Evolutionary conservation across 1,140 invertebrate species (phyloP), one percentile per base, ranked within the genome.

Genomic region (Zelostemma sp.): DNA sequence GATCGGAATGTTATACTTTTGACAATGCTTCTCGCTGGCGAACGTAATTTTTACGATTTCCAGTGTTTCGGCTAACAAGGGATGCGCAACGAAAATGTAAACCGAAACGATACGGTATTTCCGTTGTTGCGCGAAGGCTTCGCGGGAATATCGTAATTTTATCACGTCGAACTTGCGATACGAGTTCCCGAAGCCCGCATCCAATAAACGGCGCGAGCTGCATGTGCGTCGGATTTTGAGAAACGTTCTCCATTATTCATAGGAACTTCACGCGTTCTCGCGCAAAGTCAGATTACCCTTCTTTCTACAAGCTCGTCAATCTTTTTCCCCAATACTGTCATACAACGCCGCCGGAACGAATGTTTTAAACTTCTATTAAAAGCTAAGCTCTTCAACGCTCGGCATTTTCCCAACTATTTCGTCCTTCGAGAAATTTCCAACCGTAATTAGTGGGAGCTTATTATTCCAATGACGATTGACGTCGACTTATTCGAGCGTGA

Each of bases 191-290:
- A 59, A 64, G 45, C 48, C 56, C 67, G 14, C 53, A 62, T 59
- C 68, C 68, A 65, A 70, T 70, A 65, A 65, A 53, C 40, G 48
- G 48, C 18, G 35, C 59, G 28, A 41, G 49, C 33, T 74, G 56
- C 68, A 59, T 67, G 58, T 69, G 72, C 55, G 61, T 68, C 51
- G 64, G 69, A 76, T 74, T 76, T 81, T 78, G 74, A 77, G 75
- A 76, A 80, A 82, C 76, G 76, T 59, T 70, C 61, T 81, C 74
- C 80, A 80, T 83, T 83, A 83, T 83, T 83, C 80, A 83, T 80
- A 62, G 71, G 35, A 77, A 69, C 53, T 71, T 64, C 33, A 68
- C 56, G 62, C 55, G 74, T 75, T 73, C 69, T 49, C 56, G 70
- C 67, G 68, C 61, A 61, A 67, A 35, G 43, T 58, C 62, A 71